phyloP scores from a whole-genome alignment of 1,140 invertebrate species.

The Cataglyphis hispanica region DNA sequence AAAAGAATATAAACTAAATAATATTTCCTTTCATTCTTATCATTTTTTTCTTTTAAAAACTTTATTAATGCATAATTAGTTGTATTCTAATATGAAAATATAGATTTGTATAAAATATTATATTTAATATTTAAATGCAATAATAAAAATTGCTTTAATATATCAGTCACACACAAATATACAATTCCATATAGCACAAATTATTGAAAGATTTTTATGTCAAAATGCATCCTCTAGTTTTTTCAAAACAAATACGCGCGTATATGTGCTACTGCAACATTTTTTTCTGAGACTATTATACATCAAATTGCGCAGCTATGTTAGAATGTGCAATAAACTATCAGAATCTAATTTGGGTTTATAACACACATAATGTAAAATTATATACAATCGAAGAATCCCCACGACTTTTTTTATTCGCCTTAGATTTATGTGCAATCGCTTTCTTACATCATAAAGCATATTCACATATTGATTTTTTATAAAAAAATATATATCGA shows the following conservation, averaged over 20 bases:
- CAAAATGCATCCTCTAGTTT: slow-evolving; percentile 64
- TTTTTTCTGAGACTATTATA: slow-evolving; percentile 70
- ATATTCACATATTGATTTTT: slow-evolving; percentile 59
- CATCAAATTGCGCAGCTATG: slow-evolving; percentile 60
- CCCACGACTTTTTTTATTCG: slow-evolving; percentile 35
- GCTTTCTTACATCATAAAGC: slow-evolving; percentile 61
- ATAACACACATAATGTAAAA: slow-evolving; percentile 72
- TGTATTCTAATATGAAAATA: not conserved
- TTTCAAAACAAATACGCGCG: slow-evolving; percentile 57
- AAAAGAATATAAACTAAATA: slow-evolving; percentile 1
- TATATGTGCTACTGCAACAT: slow-evolving; percentile 56
- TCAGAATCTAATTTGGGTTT: slow-evolving; percentile 60
- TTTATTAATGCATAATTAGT: not conserved
- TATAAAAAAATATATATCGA: slow-evolving; percentile 75
- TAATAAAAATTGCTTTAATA: slow-evolving; percentile 4
- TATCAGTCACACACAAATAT: not conserved
- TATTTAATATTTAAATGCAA: not conserved
- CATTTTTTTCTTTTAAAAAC: not conserved
- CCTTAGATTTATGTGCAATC: slow-evolving; percentile 19
- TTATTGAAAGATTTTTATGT: slow-evolving; percentile 7
- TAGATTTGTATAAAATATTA: not conserved
- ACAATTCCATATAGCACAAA: not conserved
- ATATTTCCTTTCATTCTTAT: not conserved
- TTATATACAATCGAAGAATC: slow-evolving; percentile 74
- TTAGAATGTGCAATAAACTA: slow-evolving; percentile 66